phyloP scores from a whole-genome alignment of 1,140 invertebrate species.

The Monomorium pharaonis region DNA sequence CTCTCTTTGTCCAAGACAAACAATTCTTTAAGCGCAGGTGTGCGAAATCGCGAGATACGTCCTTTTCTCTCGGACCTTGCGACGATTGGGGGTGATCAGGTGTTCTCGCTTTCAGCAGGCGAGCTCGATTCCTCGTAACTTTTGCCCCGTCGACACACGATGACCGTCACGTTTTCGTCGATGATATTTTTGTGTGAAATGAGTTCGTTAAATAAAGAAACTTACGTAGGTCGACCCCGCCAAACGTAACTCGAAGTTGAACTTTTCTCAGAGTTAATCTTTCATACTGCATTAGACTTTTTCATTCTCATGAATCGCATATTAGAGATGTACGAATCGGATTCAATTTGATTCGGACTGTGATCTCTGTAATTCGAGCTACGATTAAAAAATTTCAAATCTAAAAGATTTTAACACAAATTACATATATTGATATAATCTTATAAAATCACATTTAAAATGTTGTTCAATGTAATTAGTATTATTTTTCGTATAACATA shows the following conservation, averaged over 20 bases:
- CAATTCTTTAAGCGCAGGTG: conserved; percentile 60
- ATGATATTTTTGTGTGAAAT: neutral
- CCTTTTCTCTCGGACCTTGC: neutral
- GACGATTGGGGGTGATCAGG: conserved; percentile 18
- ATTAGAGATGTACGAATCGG: too few relatives aligned
- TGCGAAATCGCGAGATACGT: neutral
- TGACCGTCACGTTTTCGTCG: neutral
- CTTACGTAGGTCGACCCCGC: neutral
- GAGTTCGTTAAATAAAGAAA: neutral
- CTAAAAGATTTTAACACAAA: too few relatives aligned
- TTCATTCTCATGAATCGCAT: too few relatives aligned
- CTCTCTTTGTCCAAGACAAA: conserved; percentile 52
- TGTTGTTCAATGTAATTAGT: too few relatives aligned
- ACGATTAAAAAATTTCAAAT: too few relatives aligned
- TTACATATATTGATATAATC: too few relatives aligned
- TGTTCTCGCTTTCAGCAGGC: neutral
- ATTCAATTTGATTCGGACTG: too few relatives aligned
- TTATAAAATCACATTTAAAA: too few relatives aligned
- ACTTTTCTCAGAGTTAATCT: neutral
- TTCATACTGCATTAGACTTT: neutral
- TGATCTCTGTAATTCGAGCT: too few relatives aligned
- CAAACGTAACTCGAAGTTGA: neutral
- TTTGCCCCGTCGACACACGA: neutral
- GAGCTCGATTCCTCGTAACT: neutral
- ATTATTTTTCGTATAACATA: too few relatives aligned